phyloP scores from a whole-genome alignment of 2,797 vertebrate genomes.

The Knipowitschia caucasica region DNA sequence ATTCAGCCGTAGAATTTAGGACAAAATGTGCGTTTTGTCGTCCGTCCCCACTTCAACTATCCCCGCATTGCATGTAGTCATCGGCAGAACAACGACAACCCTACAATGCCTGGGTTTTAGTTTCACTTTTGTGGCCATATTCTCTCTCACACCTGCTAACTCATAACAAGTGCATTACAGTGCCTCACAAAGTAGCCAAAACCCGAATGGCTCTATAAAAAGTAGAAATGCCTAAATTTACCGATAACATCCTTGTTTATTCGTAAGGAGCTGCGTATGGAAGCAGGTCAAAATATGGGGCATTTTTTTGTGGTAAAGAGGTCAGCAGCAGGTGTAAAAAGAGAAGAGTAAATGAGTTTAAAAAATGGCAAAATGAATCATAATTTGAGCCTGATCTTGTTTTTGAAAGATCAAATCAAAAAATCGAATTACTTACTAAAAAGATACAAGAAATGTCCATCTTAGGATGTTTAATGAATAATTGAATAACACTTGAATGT shows the following conservation, averaged over 20 bases:
- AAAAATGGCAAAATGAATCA: too few species aligned
- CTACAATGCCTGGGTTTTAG: background rate
- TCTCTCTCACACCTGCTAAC: background rate
- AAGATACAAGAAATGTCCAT: too few species aligned
- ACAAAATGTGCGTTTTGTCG: background rate
- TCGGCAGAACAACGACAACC: background rate
- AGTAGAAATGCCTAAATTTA: background rate
- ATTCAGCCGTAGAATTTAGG: background rate
- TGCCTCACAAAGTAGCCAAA: too few species aligned
- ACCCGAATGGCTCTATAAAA: background rate
- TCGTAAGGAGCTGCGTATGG: background rate
- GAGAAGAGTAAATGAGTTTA: too few species aligned
- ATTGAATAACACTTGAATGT: too few species aligned
- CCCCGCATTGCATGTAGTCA: background rate
- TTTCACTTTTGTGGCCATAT: background rate
- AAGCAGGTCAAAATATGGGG: constrained; percentile 9
- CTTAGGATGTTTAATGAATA: too few species aligned
- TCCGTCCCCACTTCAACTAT: background rate
- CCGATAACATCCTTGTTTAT: background rate
- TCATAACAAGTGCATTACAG: background rate
- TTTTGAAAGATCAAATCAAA: too few species aligned
- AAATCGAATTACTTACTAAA: too few species aligned
- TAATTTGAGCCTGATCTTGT: too few species aligned
- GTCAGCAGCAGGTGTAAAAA: background rate
- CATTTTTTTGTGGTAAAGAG: background rate